Evolutionary conservation across 2,797 vertebrate species (phyloP), one percentile per base, ranked within the genome.

Genomic region (Channallabes apus): DNA sequence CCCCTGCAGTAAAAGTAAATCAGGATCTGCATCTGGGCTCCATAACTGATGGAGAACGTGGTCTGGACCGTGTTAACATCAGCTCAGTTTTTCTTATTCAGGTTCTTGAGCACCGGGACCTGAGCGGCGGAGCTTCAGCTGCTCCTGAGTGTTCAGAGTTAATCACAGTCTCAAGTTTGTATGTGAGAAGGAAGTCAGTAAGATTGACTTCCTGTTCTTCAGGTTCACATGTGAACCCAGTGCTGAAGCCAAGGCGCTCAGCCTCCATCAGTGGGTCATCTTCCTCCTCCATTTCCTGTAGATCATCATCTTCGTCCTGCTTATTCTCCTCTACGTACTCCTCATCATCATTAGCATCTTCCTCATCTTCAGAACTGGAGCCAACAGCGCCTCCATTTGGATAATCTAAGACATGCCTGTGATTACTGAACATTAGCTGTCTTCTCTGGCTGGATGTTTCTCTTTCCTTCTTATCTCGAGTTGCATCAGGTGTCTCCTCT

Each of bases 221-320:
- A 6, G 90, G 89, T 89, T 96, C 95, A 0, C 93, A 92, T 87
- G 90, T 91, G 58, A 84, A 91, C 11, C 95, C 95, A 1, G 92
- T 90, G 61, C 90, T 88, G 90, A 98, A 97, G 27, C 89, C 94
- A 84, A 95, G 91, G 0, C 97, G 97, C 91, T 99, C 97, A 0
- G 97, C 97, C 90, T 96, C 90, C 77, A 97, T 92, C 84, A 96
- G 94, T 1, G 97, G 97, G 85, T 99, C 96, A 0, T 97, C 96
- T 2, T 96, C 94, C 83, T 96, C 95, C 0, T 96, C 94, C 84
- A 95, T 94, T 0, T 89, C 91, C 1, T 91, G 92, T 0, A 87
- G 85, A 12, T 76, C 77, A 2, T 90, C 86, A 0, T 86, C 84
- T 0, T 88, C 86, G 0, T 86, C 83, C 3, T 85, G 84, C 17